These are phyloP conservation scores for Zosterops lateralis DNA, from an alignment of 2,113 vertebrate genomes.

Conservation along the genomic window DNA sequence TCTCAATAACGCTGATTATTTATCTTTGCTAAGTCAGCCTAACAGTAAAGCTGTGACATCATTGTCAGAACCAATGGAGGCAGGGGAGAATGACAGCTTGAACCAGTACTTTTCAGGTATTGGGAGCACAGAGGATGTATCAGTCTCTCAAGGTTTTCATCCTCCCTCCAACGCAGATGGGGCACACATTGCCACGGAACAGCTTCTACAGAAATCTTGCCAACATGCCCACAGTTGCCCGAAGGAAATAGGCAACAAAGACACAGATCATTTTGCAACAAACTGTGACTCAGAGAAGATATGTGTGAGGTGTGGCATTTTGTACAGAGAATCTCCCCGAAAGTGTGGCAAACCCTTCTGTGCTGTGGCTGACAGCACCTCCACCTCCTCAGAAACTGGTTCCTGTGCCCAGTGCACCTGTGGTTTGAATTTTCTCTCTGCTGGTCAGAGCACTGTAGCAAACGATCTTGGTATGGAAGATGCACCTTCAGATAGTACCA, in stretches of 20 bases:
- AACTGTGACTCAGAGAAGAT: slow-evolving; percentile 66
- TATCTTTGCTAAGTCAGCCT: background rate
- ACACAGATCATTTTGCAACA: slow-evolving; percentile 40
- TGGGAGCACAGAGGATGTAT: slow-evolving; percentile 40
- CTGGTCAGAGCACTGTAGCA: slow-evolving; percentile 44
- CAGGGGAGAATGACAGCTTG: slow-evolving; percentile 90
- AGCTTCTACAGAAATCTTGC: slow-evolving; percentile 64
- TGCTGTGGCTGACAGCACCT: background rate
- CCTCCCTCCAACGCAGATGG: background rate
- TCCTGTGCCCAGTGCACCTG: slow-evolving; percentile 69
- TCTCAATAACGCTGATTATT: background rate
- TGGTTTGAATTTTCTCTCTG: slow-evolving; percentile 70
- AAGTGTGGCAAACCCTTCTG: background rate
- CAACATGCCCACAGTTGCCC: slow-evolving; percentile 17
- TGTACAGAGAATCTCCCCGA: slow-evolving; percentile 33
- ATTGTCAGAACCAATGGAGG: slow-evolving; percentile 84
- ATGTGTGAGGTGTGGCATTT: slow-evolving; percentile 48
- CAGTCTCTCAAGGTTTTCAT: background rate
- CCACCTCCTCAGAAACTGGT: slow-evolving; percentile 44
- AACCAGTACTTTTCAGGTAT: slow-evolving; percentile 84
- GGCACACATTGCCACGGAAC: background rate
- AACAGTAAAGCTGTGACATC: slow-evolving; percentile 64
- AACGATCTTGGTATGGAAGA: background rate
- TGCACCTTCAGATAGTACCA: background rate
- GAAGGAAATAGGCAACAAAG: background rate